A percentile compares a stretch with the other conserved stretches of the same genome.
Evolutionary conservation across 1,140 invertebrate genomes (phyloP).

Genomic region (Copidosoma floridanum): DNA sequence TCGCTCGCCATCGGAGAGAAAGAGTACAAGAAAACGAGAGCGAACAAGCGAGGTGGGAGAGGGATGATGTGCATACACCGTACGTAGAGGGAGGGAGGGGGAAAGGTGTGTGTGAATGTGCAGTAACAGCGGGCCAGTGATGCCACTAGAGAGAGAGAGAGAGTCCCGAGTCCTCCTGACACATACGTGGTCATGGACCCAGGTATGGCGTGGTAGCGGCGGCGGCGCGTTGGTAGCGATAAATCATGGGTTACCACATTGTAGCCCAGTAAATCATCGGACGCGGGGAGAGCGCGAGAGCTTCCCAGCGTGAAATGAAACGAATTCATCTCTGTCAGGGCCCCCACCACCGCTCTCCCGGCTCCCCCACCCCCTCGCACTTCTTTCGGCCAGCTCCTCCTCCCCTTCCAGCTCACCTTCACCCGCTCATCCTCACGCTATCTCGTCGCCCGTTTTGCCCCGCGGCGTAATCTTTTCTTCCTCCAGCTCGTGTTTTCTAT

Average conservation of each 20-base stretch:
- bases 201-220: constrained; percentile 19
- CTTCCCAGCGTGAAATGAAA: constrained; percentile 62
- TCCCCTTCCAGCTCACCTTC: constrained; percentile 44
- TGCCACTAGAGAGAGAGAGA: no score
- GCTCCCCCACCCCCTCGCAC: constrained; percentile 39
- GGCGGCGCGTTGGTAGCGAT: constrained; percentile 55
- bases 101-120: constrained; percentile 20
- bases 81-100: neutral
- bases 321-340: constrained; percentile 58
- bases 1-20: neutral
- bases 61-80: no score
- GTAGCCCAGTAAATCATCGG: constrained; percentile 67
- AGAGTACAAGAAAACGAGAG: constrained; percentile 1
- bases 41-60: neutral
- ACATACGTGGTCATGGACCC: constrained; percentile 25
- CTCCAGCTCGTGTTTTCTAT: no score
- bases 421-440: constrained; percentile 41
- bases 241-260: constrained; percentile 70
- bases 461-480: constrained; percentile 38
- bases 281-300: constrained; percentile 58
- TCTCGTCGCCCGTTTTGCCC: constrained; percentile 7
- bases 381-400: no score
- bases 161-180: neutral
- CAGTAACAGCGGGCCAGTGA: no score
- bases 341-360: constrained; percentile 46